Evolutionary conservation across 2,797 vertebrate genomes (phyloP).

Genomic region (Enteromius unitaeniatus): DNA sequence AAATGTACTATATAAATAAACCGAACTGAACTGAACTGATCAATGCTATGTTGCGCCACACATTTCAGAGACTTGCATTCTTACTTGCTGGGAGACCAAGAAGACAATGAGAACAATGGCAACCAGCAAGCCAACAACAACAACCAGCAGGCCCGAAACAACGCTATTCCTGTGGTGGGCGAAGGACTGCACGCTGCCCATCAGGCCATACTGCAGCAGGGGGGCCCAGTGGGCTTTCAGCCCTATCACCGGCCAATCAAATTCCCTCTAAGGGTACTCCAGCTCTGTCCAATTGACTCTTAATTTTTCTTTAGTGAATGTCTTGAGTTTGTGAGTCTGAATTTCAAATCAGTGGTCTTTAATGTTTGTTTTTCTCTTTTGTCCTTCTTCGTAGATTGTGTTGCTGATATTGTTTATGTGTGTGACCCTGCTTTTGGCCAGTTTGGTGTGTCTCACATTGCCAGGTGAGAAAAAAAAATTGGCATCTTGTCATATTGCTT

Average conservation of each 20-base stretch:
- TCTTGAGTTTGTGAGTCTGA: not conserved
- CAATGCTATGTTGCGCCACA: not conserved
- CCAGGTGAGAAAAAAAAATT: slow-evolving; percentile 76
- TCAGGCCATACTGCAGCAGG: slow-evolving; percentile 98
- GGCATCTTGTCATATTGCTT: not conserved
- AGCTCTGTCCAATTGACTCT: no score
- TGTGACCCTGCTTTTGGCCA: slow-evolving; percentile 89
- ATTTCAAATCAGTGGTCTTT: slow-evolving; percentile 39
- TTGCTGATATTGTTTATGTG: slow-evolving; percentile 94
- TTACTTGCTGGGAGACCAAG: slow-evolving; percentile 96
- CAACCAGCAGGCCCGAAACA: slow-evolving; percentile 91
- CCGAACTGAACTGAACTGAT: not conserved
- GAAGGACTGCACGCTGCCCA: slow-evolving; percentile 97
- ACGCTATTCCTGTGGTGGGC: slow-evolving; percentile 90
- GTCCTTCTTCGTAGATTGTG: slow-evolving; percentile 75
- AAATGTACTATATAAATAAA: no score
- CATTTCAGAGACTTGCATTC: slow-evolving; percentile 92
- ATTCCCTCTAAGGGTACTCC: slow-evolving; percentile 91
- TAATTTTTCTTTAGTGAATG: no score
- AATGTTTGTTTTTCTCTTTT: slow-evolving; percentile 16
- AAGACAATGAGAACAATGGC: slow-evolving; percentile 90
- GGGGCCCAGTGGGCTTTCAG: slow-evolving; percentile 97
- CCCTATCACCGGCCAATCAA: slow-evolving; percentile 94
- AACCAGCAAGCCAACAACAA: slow-evolving; percentile 93
- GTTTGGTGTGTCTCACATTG: slow-evolving; percentile 93